Base-by-base conservation (phyloP, 2,113 vertebrate genomes). In the Chamaetylas fuelleborni region DNA sequence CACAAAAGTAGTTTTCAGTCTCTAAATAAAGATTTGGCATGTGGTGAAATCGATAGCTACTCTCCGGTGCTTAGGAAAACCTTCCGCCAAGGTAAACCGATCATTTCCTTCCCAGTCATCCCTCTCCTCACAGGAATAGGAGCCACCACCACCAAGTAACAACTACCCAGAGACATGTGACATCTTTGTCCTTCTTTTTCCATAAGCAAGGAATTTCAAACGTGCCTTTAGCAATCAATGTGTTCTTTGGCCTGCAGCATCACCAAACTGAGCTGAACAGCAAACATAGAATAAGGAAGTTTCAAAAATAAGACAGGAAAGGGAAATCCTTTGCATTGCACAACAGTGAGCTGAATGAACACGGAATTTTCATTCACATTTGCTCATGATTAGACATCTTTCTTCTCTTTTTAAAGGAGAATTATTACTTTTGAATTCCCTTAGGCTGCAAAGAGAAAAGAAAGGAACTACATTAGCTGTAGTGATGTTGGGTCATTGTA, bases 301-400 rank as follows among this genome's bases (percentile, higher is more conserved):
- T 89, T 87, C 86, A 92, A 89, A 95, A 95, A 72, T 76, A 85
- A 89, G 85, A 64, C 81, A 87, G 88, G 86, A 95, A 96, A 85
- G 58, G 81, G 89, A 95, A 96, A 95, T 89, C 73, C 88, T 94
- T 61, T 74, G 29, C 67, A 64, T 88, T 95, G 70, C 70, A 45
- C 81, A 93, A 74, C 26, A 64, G 47, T 58, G 48, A 86, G 15
- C 38, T 96, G 65, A 92, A 91, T 38, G 33, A 77, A 69, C 23
- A 58, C 0, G 0, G 38, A 76, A 58, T 72, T 94, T 78, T 78
- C 67, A 70, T 72, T 94, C 86, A 54, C 6, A 18, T 79, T 95
- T 93, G 19, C 53, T 92, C 64, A 53, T 43, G 31, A 36, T 58
- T 56, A 62, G 12, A 67, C 15, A 7, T 42, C 0, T 26, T 16